phyloP scores from a whole-genome alignment of 2,888 invertebrate genomes.

The Proisotoma minuta region DNA sequence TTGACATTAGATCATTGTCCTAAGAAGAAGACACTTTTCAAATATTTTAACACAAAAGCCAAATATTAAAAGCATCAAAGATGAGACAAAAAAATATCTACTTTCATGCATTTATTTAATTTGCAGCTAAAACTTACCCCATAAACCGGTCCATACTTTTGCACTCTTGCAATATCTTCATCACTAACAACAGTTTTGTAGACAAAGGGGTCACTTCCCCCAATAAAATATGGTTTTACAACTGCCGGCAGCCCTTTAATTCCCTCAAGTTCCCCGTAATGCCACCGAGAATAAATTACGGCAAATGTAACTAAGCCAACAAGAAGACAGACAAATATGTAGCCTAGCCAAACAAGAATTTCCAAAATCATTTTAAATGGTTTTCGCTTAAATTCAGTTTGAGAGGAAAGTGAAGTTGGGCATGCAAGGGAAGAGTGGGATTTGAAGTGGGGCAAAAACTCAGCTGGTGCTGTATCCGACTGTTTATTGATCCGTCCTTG shows the following conservation, averaged over 20 bases:
- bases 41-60: too few species aligned
- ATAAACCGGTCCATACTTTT: conserved; percentile 33
- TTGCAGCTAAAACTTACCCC: conserved; percentile 31
- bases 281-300: conserved; percentile 29
- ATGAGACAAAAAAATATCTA: too few species aligned
- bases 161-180: conserved; percentile 20
- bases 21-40: too few species aligned
- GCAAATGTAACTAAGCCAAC: conserved; percentile 23
- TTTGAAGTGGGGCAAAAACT: too few species aligned
- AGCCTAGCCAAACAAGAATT: not conserved
- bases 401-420: too few species aligned
- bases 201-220: conserved; percentile 28
- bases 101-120: too few species aligned
- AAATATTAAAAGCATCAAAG: too few species aligned
- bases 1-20: too few species aligned
- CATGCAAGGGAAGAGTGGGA: too few species aligned
- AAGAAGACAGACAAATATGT: conserved; percentile 15
- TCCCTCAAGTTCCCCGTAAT: conserved; percentile 30
- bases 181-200: conserved; percentile 29
- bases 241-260: conserved; percentile 29
- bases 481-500: too few species aligned
- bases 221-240: conserved; percentile 25
- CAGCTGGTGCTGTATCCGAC: too few species aligned
- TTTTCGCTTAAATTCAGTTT: too few species aligned
- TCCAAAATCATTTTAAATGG: not conserved